Evolutionary conservation across 2,888 invertebrate species (phyloP).

Genomic region (Hypolimnas misippus): DNA sequence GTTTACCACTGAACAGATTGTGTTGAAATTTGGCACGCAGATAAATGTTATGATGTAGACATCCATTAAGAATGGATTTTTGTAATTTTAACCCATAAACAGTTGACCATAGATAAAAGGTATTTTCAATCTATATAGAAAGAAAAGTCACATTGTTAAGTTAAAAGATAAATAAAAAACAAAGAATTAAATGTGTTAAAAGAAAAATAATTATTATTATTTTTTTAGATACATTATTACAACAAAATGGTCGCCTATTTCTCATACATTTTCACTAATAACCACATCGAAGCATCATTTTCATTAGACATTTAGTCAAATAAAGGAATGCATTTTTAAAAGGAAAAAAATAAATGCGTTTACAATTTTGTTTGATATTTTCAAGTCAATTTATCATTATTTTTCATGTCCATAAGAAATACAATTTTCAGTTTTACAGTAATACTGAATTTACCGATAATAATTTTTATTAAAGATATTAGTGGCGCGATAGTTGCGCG

Average conservation of each 20-base stretch:
- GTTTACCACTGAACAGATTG: too few species aligned
- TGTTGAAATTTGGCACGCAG: too few species aligned
- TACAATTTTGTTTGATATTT: not conserved
- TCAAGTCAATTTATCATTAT: not conserved
- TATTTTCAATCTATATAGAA: too few species aligned
- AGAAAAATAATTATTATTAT: not conserved
- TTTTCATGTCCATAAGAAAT: not conserved
- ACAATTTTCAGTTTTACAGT: conserved; percentile 16
- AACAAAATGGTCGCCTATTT: not conserved
- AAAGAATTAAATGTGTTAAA: not conserved
- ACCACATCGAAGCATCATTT: not conserved
- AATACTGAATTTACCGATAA: conserved; percentile 5
- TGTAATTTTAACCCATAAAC: too few species aligned
- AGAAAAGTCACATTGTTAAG: too few species aligned
- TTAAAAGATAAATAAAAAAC: not conserved
- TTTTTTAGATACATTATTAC: not conserved
- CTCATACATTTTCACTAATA: not conserved
- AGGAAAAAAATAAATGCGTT: not conserved
- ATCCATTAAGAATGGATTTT: too few species aligned
- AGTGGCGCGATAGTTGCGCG: not conserved
- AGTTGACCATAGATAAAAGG: too few species aligned
- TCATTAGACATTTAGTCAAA: not conserved
- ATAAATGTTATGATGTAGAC: too few species aligned
- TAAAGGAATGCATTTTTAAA: not conserved
- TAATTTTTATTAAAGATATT: not conserved